Evolutionary conservation across 2,797 vertebrate genomes (phyloP).

Genomic region (Gymnocypris eckloni): DNA sequence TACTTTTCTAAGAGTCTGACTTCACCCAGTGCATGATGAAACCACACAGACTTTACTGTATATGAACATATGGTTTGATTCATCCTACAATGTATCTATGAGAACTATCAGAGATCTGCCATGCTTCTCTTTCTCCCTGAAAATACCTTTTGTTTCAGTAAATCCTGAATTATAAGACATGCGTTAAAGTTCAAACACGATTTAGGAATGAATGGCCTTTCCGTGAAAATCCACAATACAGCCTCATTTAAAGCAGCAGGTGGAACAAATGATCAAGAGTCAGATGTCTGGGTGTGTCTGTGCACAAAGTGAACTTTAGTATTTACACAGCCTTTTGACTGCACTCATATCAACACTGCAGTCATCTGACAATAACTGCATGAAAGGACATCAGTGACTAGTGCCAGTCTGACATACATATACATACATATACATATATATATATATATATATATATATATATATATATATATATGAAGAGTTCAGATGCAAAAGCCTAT

Average conservation of each 20-base stretch:
- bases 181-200: background rate
- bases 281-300: conserved; percentile 72
- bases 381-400: background rate
- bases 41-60: background rate
- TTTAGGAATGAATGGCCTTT: conserved; percentile 6
- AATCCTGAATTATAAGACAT: background rate
- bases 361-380: background rate
- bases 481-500: no score
- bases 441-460: no score
- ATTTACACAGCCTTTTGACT: conserved; percentile 69
- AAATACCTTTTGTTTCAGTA: background rate
- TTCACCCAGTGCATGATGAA: background rate
- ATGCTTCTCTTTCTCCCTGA: background rate
- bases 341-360: conserved; percentile 7
- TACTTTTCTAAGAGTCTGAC: background rate
- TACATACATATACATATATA: no score
- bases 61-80: no score
- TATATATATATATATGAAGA: no score
- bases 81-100: background rate
- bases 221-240: conserved; percentile 3
- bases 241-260: conserved; percentile 5
- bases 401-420: background rate
- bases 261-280: conserved; percentile 46
- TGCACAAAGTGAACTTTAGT: conserved; percentile 73
- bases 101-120: background rate